Evolutionary conservation across 2,113 vertebrate species (phyloP).

Genomic region (Tamias sibiricus): DNA sequence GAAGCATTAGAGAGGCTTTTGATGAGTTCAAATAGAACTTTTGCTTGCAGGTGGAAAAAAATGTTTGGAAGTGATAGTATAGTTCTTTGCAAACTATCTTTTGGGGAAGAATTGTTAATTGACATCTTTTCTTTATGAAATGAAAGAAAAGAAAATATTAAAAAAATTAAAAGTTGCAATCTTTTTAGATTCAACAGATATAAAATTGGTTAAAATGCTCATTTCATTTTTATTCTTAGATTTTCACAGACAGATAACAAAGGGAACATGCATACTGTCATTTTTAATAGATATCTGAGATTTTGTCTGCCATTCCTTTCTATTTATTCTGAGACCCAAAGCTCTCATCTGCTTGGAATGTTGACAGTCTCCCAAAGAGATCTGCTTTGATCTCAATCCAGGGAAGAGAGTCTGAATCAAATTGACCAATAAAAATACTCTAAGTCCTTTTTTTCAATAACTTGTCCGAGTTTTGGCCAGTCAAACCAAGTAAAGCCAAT

Average conservation of each 20-base stretch:
- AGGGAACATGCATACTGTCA: accelerated
- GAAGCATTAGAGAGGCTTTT: neutral
- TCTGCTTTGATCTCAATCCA: neutral
- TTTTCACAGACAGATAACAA: neutral
- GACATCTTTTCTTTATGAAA: neutral
- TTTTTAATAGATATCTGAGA: neutral
- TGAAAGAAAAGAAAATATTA: neutral
- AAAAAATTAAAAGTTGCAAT: neutral
- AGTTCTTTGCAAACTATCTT: neutral
- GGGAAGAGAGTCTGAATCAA: neutral
- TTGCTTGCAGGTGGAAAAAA: neutral
- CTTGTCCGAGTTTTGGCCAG: neutral
- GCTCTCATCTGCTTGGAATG: neutral
- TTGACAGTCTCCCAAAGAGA: neutral
- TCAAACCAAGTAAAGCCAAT: neutral
- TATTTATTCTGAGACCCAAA: neutral
- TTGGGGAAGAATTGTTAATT: neutral
- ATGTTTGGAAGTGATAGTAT: neutral
- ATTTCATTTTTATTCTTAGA: neutral
- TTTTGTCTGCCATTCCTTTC: neutral
- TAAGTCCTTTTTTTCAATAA: neutral
- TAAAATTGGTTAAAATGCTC: neutral
- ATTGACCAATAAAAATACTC: neutral
- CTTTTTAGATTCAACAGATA: neutral
- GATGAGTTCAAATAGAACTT: neutral